Base-by-base conservation (phyloP, 2,113 vertebrate genomes). In the Scolopax mira region DNA sequence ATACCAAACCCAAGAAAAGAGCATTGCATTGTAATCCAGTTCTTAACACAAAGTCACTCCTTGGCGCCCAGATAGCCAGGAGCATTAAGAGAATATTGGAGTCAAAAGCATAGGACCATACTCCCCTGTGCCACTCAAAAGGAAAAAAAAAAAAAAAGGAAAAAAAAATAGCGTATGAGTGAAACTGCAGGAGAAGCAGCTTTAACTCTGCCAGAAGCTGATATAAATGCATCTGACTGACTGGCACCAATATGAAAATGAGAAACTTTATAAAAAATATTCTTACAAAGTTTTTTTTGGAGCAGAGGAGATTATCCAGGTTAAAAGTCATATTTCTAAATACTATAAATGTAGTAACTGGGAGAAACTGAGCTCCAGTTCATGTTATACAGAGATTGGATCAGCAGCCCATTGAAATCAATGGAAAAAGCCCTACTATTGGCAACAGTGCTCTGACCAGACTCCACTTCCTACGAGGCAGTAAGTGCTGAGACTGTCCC, bases 1-100 rank as follows among this genome's bases (percentile, higher is more conserved):
- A 41, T 35, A 89, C 33, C 58, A 28, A 91, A 93, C 41, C 3
- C 21, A 86, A 77, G 48, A 89, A 22, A 81, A 90, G 31, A 93
- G 31, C n/a, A 42, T 4, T 85, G 78, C 64, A 71, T 79, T 88
- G 73, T 84, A 94, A 90, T 77, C 33, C 46, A 93, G 41, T 44
- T 90, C 87, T 85, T 85, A 89, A 87, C 30, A 86, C 44, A 82
- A 93, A 93, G 54, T 58, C 64, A 90, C 33, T 66, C 70, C 42
- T 95, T 82, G 74, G 35, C 55, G 80, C 67, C 54, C 52, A 89
- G 67, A 84, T 73, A 54, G 60, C 67, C 67, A 79, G 23, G 30
- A 88, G 57, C 46, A 83, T 57, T 92, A 67, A 84, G 74, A 79
- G 71, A 74, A 89, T 60, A 77, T 42, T 72, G 55, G 67, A 94